Percentiles rank a stretch among this genome's conserved stretches.
Conservation (phyloP, 2,888 invertebrate species). For the Eilema depressum region DNA sequence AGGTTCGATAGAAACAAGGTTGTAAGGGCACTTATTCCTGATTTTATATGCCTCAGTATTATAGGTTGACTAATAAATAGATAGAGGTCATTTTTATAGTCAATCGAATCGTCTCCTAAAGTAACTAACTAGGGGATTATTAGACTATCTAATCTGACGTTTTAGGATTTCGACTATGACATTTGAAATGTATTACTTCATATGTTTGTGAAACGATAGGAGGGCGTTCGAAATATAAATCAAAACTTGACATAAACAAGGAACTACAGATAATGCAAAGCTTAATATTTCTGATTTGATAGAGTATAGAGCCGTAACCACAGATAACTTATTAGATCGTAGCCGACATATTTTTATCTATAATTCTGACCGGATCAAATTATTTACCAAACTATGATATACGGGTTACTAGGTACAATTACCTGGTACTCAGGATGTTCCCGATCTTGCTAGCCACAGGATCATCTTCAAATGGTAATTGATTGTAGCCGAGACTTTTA, state of each 20-base stretch:
- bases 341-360: background rate
- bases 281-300: constrained; percentile 2
- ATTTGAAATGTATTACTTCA: background rate
- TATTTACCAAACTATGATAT: background rate
- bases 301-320: background rate
- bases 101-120: background rate
- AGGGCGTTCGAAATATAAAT: constrained; percentile 2
- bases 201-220: background rate
- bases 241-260: background rate
- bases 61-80: background rate
- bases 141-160: constrained; percentile 3
- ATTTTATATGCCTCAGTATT: background rate
- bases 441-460: no score
- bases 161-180: background rate
- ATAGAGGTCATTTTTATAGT: no score
- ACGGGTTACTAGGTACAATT: background rate
- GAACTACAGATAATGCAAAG: background rate
- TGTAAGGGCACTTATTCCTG: background rate
- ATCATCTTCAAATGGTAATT: no score
- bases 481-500: no score
- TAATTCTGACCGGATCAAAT: background rate
- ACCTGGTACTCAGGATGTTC: background rate
- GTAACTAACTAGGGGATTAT: background rate
- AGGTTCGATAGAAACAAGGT: no score
- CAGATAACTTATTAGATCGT: background rate